phyloP scores from a whole-genome alignment of 2,113 vertebrate genomes.

The Silurus glanis region DNA sequence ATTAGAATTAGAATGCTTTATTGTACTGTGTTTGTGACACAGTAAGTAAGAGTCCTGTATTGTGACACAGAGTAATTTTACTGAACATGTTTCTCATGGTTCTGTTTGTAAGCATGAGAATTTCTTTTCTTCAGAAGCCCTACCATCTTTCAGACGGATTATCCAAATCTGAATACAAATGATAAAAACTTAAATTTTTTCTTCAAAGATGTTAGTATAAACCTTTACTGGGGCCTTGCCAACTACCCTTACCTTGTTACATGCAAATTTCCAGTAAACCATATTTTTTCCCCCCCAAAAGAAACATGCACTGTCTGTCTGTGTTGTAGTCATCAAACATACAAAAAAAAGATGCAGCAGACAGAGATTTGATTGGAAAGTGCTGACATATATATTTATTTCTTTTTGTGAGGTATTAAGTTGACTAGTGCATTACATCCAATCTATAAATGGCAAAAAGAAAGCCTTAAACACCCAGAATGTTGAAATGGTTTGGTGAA shows the following conservation, averaged over 20 bases:
- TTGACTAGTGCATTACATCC: background rate
- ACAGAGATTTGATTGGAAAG: background rate
- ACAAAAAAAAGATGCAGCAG: background rate
- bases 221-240: background rate
- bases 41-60: too few species aligned
- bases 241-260: background rate
- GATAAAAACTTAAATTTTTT: background rate
- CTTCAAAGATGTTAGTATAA: background rate
- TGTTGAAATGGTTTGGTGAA: background rate
- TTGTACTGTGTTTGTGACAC: too few species aligned
- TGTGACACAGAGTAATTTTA: background rate
- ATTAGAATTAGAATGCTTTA: too few species aligned
- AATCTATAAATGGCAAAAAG: background rate
- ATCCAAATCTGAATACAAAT: background rate
- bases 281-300: too few species aligned
- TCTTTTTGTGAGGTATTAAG: background rate
- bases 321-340: background rate
- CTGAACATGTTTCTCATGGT: background rate
- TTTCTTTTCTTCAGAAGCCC: background rate
- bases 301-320: too few species aligned
- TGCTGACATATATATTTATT: background rate
- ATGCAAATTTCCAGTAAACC: background rate
- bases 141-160: background rate
- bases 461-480: background rate
- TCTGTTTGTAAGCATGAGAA: background rate